Conservation (phyloP, 2,113 vertebrate species). For the Neotragus pygmaeus region DNA sequence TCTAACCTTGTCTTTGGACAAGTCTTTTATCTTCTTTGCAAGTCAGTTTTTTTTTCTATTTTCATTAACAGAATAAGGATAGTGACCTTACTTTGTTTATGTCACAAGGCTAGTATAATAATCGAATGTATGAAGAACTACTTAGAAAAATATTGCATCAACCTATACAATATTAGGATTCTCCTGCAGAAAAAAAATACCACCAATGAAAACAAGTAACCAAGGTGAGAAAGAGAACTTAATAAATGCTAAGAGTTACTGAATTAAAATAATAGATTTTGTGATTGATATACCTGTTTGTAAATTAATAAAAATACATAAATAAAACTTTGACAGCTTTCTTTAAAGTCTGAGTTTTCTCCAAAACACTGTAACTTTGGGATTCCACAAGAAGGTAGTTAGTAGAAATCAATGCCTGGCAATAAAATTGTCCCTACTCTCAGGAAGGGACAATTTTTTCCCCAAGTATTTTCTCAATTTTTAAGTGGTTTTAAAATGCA, state of each 20-base stretch:
- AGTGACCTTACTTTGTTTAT: not conserved
- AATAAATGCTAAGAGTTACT: not conserved
- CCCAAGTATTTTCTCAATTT: conserved; percentile 2
- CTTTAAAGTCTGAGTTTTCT: not conserved
- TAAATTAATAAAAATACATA: not conserved
- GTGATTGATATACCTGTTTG: not conserved
- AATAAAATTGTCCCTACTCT: not conserved
- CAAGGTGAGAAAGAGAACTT: not conserved
- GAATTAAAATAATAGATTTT: not conserved
- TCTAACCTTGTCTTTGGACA: not conserved
- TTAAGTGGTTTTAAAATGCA: conserved; percentile 18
- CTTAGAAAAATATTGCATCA: conserved; percentile 18
- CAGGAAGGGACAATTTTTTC: not conserved
- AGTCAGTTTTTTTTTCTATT: not conserved
- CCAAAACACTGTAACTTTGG: not conserved
- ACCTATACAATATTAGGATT: not conserved
- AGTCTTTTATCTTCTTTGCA: not conserved
- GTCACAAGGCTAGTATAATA: not conserved
- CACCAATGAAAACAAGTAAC: not conserved
- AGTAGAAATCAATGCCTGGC: not conserved
- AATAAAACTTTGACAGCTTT: not conserved
- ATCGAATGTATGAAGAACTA: not conserved
- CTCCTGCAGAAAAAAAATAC: not conserved
- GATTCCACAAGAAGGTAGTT: not conserved
- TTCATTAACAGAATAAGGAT: not conserved